Conservation (phyloP, 37 sponge, comb jelly and placozoan species). For the Chondrilla cf. caribensis region DNA sequence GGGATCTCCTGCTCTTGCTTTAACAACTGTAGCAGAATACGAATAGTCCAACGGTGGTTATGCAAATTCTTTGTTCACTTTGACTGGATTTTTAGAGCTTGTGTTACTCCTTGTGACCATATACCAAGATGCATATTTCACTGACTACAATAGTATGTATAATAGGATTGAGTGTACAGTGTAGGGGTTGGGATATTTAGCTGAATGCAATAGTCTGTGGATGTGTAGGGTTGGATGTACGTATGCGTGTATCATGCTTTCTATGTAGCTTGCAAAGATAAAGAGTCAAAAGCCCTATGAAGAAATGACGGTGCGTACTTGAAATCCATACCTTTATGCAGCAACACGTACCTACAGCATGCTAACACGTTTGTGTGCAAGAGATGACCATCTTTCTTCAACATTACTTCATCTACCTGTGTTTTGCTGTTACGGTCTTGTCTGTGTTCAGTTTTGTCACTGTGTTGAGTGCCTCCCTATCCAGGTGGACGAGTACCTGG, state of each 20-base stretch:
- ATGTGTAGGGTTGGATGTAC: neutral
- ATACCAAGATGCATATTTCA: too few species aligned
- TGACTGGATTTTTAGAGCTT: too few species aligned
- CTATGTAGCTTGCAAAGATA: slow-evolving; percentile 38
- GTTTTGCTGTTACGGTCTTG: neutral
- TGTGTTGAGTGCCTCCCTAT: neutral
- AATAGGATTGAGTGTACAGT: too few species aligned
- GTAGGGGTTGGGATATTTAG: too few species aligned
- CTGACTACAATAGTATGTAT: too few species aligned
- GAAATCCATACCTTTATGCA: neutral
- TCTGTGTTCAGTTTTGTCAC: neutral
- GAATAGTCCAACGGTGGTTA: too few species aligned
- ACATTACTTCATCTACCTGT: neutral
- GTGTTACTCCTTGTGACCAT: too few species aligned
- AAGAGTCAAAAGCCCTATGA: slow-evolving; percentile 77
- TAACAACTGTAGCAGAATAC: neutral
- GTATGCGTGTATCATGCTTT: neutral
- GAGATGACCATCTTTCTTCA: too few species aligned
- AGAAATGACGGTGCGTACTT: slow-evolving; percentile 81
- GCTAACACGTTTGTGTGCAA: too few species aligned
- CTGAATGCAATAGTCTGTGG: neutral
- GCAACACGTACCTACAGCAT: neutral
- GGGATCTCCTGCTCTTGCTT: neutral
- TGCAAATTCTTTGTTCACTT: too few species aligned
- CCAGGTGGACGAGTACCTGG: slow-evolving; percentile 78